phyloP scores from a whole-genome alignment of 2,113 vertebrate species.

The Hippocampus barbouri region DNA sequence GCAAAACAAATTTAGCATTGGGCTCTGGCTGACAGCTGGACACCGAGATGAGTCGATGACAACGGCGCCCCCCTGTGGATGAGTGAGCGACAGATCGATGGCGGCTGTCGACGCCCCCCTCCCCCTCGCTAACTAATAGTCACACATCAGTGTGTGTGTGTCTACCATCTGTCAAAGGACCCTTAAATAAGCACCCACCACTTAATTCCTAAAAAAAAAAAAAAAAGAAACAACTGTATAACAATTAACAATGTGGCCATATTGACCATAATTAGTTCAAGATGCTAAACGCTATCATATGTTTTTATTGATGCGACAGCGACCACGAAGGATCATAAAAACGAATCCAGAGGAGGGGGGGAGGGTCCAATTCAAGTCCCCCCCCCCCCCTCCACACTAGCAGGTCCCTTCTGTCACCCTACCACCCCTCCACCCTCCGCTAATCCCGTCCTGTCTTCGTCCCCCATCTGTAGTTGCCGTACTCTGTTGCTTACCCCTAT shows the following conservation, averaged over 20 bases:
- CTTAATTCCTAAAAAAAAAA: slow-evolving; percentile 1
- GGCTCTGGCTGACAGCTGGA: neutral
- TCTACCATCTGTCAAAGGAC: slow-evolving; percentile 46
- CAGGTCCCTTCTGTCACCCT: slow-evolving; percentile 57
- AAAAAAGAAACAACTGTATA: too few species aligned
- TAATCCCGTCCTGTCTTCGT: slow-evolving; percentile 44
- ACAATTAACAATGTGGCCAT: neutral
- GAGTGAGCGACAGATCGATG: neutral
- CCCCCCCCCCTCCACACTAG: slow-evolving; percentile 20
- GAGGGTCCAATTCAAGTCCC: slow-evolving; percentile 20
- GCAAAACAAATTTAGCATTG: neutral
- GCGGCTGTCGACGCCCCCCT: neutral
- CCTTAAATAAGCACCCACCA: slow-evolving; percentile 37
- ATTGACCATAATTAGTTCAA: neutral
- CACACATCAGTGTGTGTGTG: slow-evolving; percentile 8
- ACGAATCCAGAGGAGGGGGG: slow-evolving; percentile 7
- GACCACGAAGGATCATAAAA: slow-evolving; percentile 21
- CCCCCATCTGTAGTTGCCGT: slow-evolving; percentile 37
- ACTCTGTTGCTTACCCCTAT: slow-evolving; percentile 19
- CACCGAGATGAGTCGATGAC: neutral
- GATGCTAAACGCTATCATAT: neutral
- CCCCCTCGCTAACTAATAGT: neutral
- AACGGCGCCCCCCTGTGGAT: neutral
- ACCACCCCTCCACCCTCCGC: slow-evolving; percentile 34
- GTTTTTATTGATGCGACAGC: neutral